Conservation (phyloP, 2,797 vertebrate genomes). For the Centroberyx gerrardi region DNA sequence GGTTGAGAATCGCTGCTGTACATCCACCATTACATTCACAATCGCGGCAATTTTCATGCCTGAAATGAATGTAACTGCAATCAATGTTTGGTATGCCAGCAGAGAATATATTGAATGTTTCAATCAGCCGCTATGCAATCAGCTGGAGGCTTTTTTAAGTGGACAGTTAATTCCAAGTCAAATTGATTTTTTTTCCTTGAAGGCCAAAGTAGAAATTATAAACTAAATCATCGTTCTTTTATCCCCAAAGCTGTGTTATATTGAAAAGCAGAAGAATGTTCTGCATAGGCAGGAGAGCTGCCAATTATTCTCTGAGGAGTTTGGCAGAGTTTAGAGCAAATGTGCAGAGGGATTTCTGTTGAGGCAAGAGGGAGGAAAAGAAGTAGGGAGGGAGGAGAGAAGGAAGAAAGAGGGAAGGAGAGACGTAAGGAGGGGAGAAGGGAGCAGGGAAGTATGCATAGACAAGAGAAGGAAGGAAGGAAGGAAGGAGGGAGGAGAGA, state of each 20-base stretch:
- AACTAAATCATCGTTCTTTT: not conserved
- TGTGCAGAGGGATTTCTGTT: not conserved
- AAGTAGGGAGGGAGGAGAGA: not conserved
- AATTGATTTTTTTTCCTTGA: conserved; percentile 15
- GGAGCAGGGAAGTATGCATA: too few relatives aligned
- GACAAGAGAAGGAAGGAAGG: not conserved
- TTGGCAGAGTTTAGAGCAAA: too few relatives aligned
- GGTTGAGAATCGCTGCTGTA: too few relatives aligned
- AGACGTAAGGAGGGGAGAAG: not conserved
- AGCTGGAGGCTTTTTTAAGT: conserved; percentile 18
- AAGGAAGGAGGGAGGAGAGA: not conserved
- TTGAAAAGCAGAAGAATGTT: too few relatives aligned
- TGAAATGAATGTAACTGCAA: not conserved
- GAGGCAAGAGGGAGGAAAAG: not conserved
- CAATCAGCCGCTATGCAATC: conserved; percentile 18
- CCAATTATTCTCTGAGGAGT: too few relatives aligned
- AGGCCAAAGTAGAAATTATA: conserved; percentile 1
- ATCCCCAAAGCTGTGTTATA: not conserved
- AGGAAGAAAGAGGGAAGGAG: too few relatives aligned
- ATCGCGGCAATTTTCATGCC: too few relatives aligned
- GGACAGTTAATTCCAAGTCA: not conserved
- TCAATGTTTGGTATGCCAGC: not conserved
- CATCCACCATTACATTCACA: too few relatives aligned
- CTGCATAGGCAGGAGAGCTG: too few relatives aligned
- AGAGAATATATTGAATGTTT: conserved; percentile 4